Base-by-base conservation (phyloP, 1,140 invertebrate genomes). In the Polypedilum vanderplanki region DNA sequence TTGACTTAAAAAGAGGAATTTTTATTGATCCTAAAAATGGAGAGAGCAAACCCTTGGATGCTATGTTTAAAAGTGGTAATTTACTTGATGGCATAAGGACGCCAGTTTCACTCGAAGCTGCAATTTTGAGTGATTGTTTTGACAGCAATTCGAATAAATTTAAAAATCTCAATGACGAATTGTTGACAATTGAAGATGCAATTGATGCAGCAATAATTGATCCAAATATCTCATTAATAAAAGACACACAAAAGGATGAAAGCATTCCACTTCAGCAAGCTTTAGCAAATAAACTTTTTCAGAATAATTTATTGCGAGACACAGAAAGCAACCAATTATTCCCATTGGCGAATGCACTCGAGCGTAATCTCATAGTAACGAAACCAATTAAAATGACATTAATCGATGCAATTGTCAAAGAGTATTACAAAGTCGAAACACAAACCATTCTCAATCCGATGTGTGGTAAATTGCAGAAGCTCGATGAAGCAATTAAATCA, bases 371-470 rank as follows among this genome's bases (percentile, higher is more conserved):
- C 20, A 87, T 94, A 33, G 85, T 87, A 40, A 93, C 91, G 8
- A 89, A 89, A 78, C 83, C 85, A n/a, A 85, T 90, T 22, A 87
- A 88, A 8, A 88, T 90, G 79, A 87, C 88, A 74, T 83, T 94
- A 40, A 87, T 90, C 64, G 90, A 93, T 80, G 87, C 91, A 65
- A 89, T 97, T 75, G 86, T 91, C 77, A 86, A 90, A 78, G 92
- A 92, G 78, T 91, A 93, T 81, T 95, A 95, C 80, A 87, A 88
- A 73, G 86, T 90, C 3, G 85, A 88, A 77, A 90, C 88, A 3
- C 90, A 92, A n/a, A 87, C 87, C 77, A 90, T 97, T 76, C 84
- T 93, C 5, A 90, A 96, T 86, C 93, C 94, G 1, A 87, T 87
- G 77, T 90, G 89, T 67, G 93, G 93, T 4, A 86, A 91, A 75